These are phyloP conservation scores for Phyllostomus discolor DNA, from an alignment of 2,113 vertebrate genomes.

Conservation along the genomic window DNA sequence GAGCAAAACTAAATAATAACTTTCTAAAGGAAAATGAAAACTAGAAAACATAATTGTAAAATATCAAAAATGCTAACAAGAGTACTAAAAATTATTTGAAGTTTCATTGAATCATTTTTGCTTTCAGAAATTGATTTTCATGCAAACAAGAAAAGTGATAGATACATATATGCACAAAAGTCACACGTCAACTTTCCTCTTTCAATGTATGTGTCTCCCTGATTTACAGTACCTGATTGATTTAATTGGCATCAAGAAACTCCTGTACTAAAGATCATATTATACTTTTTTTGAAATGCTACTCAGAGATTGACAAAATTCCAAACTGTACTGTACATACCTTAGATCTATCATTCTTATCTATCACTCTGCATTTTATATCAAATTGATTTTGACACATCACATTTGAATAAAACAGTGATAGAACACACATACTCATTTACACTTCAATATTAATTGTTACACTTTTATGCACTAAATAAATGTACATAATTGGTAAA, in stretches of 20 bases:
- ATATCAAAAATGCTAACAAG: not conserved
- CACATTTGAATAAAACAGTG: slow-evolving; percentile 76
- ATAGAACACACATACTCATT: slow-evolving; percentile 72
- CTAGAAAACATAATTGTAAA: not conserved
- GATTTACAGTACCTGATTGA: not conserved
- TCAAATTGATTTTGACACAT: slow-evolving; percentile 71
- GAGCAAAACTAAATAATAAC: not conserved
- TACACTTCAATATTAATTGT: slow-evolving; percentile 74
- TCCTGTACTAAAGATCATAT: not conserved
- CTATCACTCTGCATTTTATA: slow-evolving; percentile 66
- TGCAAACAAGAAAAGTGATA: slow-evolving; percentile 13
- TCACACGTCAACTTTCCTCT: not conserved
- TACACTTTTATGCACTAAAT: slow-evolving; percentile 67
- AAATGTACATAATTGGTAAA: slow-evolving; percentile 71
- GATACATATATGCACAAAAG: not conserved
- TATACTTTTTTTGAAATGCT: not conserved
- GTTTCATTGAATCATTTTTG: not conserved
- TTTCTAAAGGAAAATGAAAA: slow-evolving; percentile 16
- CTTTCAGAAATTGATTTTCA: slow-evolving; percentile 17
- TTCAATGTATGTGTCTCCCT: not conserved
- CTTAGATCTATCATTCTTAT: slow-evolving; percentile 31
- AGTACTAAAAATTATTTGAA: not conserved
- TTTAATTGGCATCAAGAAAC: not conserved
- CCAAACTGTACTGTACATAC: not conserved
- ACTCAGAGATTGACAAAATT: not conserved